Base-by-base conservation (phyloP, 2,888 invertebrate species). In the Caenorhabditis sp. region DNA sequence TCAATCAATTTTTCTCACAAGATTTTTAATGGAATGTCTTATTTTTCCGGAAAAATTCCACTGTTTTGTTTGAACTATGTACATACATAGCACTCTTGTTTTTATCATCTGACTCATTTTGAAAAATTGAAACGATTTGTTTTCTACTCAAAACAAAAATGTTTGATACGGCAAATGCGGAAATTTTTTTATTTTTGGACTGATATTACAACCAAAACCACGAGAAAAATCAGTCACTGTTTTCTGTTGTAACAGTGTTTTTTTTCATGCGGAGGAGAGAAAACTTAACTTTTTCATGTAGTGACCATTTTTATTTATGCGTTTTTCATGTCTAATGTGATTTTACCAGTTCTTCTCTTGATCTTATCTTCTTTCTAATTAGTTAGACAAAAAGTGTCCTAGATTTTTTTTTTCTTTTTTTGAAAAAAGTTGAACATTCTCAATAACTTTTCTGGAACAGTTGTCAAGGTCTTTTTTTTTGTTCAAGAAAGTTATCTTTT, bases 241-340 rank as follows among this genome's bases (percentile, higher is more conserved):
- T 8, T 36, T 43, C 43, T 5, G 17, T 43, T 43, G 43, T 43
- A 43, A 43, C 43, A 43, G 43, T 43, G 17, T 43, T 43, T 7
- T 43, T 43, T 43, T 14, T 43, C 43, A 17, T 36, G n/a, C n/a
- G n/a, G 10, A 31, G 31, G 31, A 31, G 43, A 43, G 14, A 43
- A 43, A 43, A 7, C 17, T 10, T 3, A 43, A 2, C 14, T 43
- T 43, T 43, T 43, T 43, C 17, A 43, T 43, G 43, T 43, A 43
- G 43, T 43, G 43, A 43, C 43, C 43, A 43, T 43, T 43, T 43
- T 43, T 43, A 43, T 43, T 43, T 43, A 43, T 43, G 43, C 43
- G 43, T 31, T 31, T 31, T 31, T 31, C 10, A 4, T 31, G 31
- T 31, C 31, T 31, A 31, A 31, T 31, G 31, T 31, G 31, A 43